Evolutionary conservation across 2,888 invertebrate genomes (phyloP).

Genomic region (Cheilosia variabilis): DNA sequence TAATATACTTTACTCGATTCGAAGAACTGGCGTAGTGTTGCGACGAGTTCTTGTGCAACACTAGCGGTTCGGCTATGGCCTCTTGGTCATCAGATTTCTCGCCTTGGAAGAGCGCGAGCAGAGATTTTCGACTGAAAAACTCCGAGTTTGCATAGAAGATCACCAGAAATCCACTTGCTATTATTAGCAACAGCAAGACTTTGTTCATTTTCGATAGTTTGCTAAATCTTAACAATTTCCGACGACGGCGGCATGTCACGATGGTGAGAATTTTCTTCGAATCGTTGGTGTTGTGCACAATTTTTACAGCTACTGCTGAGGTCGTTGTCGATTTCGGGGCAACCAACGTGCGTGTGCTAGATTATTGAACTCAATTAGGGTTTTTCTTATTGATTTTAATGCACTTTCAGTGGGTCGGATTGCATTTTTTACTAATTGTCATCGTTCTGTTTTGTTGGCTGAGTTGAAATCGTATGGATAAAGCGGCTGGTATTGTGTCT

Average conservation of each 20-base stretch:
- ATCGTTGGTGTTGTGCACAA: slow-evolving; percentile 64
- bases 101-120: slow-evolving; percentile 79
- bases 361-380: slow-evolving; percentile 24
- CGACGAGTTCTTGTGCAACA: slow-evolving; percentile 39
- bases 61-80: slow-evolving; percentile 54
- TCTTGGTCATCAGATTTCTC: slow-evolving; percentile 37
- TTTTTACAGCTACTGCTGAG: slow-evolving; percentile 63
- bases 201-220: slow-evolving; percentile 79
- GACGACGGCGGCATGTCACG: slow-evolving; percentile 75
- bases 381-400: slow-evolving; percentile 67
- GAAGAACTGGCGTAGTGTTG: slow-evolving; percentile 39
- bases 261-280: slow-evolving; percentile 71
- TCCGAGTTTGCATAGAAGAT: slow-evolving; percentile 82
- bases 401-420: slow-evolving; percentile 15
- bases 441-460: too few species aligned
- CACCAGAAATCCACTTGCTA: slow-evolving; percentile 80
- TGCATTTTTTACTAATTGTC: slow-evolving; percentile 37
- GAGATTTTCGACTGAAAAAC: slow-evolving; percentile 78
- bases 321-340: slow-evolving; percentile 54
- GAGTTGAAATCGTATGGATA: too few species aligned
- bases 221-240: slow-evolving; percentile 74
- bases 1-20: slow-evolving; percentile 66
- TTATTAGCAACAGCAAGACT: slow-evolving; percentile 79
- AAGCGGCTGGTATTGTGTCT: too few species aligned
- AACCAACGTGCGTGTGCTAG: slow-evolving; percentile 50